Evolutionary conservation across 64 coral and sea anemone species (phyloP).

Genomic region (Pachyseris speciosa): DNA sequence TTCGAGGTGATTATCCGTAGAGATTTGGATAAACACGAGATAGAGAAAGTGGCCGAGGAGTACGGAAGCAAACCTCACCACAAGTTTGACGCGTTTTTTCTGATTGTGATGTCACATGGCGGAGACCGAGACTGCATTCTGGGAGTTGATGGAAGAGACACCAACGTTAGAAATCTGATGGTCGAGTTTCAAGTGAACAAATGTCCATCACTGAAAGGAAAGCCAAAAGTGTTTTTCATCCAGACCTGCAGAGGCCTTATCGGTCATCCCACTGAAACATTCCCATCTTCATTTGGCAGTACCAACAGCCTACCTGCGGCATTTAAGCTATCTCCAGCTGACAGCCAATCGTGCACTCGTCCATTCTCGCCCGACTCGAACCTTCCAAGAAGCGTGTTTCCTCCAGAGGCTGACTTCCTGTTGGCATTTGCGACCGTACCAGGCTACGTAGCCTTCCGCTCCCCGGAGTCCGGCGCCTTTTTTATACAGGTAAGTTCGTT

Average conservation of each 20-base stretch:
- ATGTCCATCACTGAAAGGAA: constrained; percentile 36
- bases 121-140: constrained; percentile 18
- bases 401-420: constrained; percentile 19
- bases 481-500: neutral
- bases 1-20: constrained; percentile 29
- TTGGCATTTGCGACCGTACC: constrained; percentile 20
- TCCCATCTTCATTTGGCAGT: neutral
- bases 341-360: neutral
- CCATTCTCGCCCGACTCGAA: neutral
- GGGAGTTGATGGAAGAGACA: constrained; percentile 11
- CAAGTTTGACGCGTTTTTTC: constrained; percentile 38
- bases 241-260: constrained; percentile 23
- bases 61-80: constrained; percentile 7
- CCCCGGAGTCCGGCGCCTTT: neutral
- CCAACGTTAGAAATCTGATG: constrained; percentile 30
- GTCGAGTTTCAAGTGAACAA: neutral
- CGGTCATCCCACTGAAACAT: neutral
- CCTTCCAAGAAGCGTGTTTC: constrained; percentile 7
- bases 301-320: no score
- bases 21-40: neutral
- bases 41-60: neutral
- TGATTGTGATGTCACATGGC: constrained; percentile 61
- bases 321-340: neutral
- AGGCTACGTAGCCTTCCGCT: neutral
- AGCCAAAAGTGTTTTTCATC: constrained; percentile 60